Conservation (phyloP, 2,888 invertebrate species). For the Eurytoma californica region DNA sequence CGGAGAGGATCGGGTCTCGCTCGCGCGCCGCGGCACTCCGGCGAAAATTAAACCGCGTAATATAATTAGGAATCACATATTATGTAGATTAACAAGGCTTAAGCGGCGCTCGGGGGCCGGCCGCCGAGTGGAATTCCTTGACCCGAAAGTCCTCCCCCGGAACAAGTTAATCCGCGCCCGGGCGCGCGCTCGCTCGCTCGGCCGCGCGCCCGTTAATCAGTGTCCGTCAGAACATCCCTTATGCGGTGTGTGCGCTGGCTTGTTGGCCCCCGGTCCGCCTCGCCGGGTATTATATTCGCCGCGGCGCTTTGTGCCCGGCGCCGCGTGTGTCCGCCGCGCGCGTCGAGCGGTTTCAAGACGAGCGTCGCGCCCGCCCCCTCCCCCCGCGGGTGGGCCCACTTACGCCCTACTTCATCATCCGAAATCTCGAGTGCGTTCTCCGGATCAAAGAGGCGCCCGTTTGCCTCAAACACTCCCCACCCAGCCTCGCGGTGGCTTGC, state of each 20-base stretch:
- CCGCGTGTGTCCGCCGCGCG: neutral
- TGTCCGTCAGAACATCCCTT: slow-evolving; percentile 42
- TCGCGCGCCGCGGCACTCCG: neutral
- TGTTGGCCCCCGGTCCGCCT: slow-evolving; percentile 26
- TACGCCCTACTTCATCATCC: slow-evolving; percentile 66
- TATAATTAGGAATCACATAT: slow-evolving; percentile 53
- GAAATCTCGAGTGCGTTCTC: slow-evolving; percentile 67
- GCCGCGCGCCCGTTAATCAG: slow-evolving; percentile 45
- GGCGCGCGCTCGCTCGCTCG: neutral
- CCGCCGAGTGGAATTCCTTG: slow-evolving; percentile 38
- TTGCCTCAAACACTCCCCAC: slow-evolving; percentile 64
- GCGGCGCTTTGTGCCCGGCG: slow-evolving; percentile 24
- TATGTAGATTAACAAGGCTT: slow-evolving; percentile 50
- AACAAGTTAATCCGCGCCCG: slow-evolving; percentile 49
- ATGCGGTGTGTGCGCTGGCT: slow-evolving; percentile 40
- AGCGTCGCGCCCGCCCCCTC: neutral
- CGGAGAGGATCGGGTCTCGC: neutral
- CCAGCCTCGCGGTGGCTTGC: neutral
- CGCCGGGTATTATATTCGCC: slow-evolving; percentile 25
- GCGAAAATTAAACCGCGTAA: slow-evolving; percentile 42
- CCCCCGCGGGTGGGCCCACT: slow-evolving; percentile 26
- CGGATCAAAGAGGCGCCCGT: slow-evolving; percentile 67
- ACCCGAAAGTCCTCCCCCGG: slow-evolving; percentile 42
- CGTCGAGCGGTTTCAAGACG: slow-evolving; percentile 29
- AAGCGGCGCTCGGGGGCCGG: neutral